Base-by-base conservation (phyloP, 1,140 invertebrate species). In the Pararge aegeria region DNA sequence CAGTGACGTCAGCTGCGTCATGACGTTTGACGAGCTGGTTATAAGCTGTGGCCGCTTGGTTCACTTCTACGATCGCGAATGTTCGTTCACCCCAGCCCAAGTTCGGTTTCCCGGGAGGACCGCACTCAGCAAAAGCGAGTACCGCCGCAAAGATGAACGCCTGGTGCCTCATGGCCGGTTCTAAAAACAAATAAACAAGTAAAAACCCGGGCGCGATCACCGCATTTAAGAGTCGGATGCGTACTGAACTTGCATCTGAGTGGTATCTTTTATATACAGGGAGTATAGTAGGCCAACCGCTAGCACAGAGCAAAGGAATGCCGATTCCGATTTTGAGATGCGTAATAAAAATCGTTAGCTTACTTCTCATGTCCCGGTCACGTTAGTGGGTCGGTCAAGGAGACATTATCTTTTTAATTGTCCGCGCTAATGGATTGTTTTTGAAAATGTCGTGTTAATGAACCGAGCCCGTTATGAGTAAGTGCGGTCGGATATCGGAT, bases 1-100 rank as follows among this genome's bases (percentile, higher is more conserved):
- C 78, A 0, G 86, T 65, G 12, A 89, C 86, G 38, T 87, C 83
- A 18, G 86, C 86, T 0, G 78, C 77, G 42, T 87, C 86, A 34
- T 72, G 75, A 37, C 72, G 72, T 1, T 64, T 82, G 5, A 89
- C 86, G 12, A 89, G 73, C 52, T 89, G 86, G 66, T 89, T 87
- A 56, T 89, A 89, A 0, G 86, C 86, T 5, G 86, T 89, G 1
- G 86, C 86, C 12, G 84, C 86, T 58, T 89, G 86, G 57, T 89
- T 89, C 34, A 89, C 86, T 72, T 89, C 86, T 5, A 89, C 73
- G 55, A 89, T 87, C 6, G 86, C 83, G 68, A 89, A 89, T 49
- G 74, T 80, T 21, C 86, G 66, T 57, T 89, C 84, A 0, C 84
- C 86, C 86, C 86, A 89, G 57, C 86, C 86, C 5, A 87, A 68